A percentile compares a stretch with the other conserved stretches of the same genome.
phyloP scores from a whole-genome alignment of 2,113 vertebrate genomes.

The Ophthalmolycus amberensis region DNA sequence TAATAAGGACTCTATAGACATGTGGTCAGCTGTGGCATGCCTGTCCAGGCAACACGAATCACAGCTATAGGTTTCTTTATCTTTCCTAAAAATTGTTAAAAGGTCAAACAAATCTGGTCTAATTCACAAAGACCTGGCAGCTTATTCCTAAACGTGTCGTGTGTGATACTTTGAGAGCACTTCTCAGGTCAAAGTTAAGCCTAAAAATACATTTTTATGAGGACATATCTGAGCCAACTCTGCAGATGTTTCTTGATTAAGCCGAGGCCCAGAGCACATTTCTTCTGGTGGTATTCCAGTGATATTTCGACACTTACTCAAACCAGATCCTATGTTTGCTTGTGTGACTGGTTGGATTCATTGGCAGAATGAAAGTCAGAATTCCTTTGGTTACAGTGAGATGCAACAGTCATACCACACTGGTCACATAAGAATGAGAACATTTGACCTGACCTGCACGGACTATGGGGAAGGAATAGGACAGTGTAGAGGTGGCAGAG shows the following conservation, averaged over 20 bases:
- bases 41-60: conserved; percentile 46
- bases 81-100: conserved; percentile 23
- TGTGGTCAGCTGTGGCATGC: conserved; percentile 81
- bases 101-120: conserved; percentile 54
- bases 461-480: conserved; percentile 18
- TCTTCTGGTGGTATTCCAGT: conserved; percentile 74
- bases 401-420: conserved; percentile 68
- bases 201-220: conserved; percentile 83
- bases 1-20: conserved; percentile 85
- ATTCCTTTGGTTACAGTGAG: conserved; percentile 71
- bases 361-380: conserved; percentile 68
- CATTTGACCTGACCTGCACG: conserved; percentile 42
- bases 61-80: conserved; percentile 1
- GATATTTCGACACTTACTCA: conserved; percentile 81
- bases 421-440: conserved; percentile 67
- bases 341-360: conserved; percentile 65
- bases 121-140: conserved; percentile 67
- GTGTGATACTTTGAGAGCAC: conserved; percentile 43
- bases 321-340: conserved; percentile 75
- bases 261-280: conserved; percentile 69
- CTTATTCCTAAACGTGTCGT: conserved; percentile 32
- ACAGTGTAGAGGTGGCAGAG: not conserved
- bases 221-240: conserved; percentile 70
- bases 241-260: conserved; percentile 73
- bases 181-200: conserved; percentile 67